phyloP scores from a whole-genome alignment of 1,140 invertebrate species.

The Philopotamus ludificatus region DNA sequence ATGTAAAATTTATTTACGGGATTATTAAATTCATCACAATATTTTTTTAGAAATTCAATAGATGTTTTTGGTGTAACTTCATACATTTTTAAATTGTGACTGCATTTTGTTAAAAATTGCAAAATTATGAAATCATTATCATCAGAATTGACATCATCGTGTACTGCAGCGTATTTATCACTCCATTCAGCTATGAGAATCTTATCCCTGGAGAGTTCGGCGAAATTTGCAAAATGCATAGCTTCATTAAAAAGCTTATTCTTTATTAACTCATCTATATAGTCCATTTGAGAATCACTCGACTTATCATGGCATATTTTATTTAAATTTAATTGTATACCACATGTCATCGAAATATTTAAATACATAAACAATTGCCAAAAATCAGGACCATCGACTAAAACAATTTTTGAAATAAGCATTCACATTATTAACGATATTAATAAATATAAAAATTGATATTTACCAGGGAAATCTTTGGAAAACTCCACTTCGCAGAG shows the following conservation, averaged over 20 bases:
- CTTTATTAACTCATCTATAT: slow-evolving; percentile 55
- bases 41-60: slow-evolving; percentile 57
- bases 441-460: slow-evolving; percentile 25
- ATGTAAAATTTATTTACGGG: slow-evolving; percentile 55
- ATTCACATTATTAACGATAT: slow-evolving; percentile 1
- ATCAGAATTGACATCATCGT: slow-evolving; percentile 44
- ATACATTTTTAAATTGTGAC: slow-evolving; percentile 57
- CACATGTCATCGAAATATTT: slow-evolving; percentile 34
- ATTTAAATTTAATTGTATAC: slow-evolving; percentile 25
- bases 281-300: slow-evolving; percentile 44
- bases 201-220: slow-evolving; percentile 52
- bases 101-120: slow-evolving; percentile 59
- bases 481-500: slow-evolving; percentile 55
- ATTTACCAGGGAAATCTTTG: slow-evolving; percentile 56
- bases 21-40: slow-evolving; percentile 53
- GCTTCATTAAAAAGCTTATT: slow-evolving; percentile 57
- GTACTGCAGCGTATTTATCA: slow-evolving; percentile 47
- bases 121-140: slow-evolving; percentile 48
- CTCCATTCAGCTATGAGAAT: slow-evolving; percentile 58
- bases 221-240: slow-evolving; percentile 57
- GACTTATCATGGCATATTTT: slow-evolving; percentile 27
- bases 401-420: slow-evolving; percentile 54
- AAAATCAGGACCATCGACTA: slow-evolving; percentile 29
- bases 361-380: slow-evolving; percentile 23
- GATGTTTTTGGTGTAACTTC: slow-evolving; percentile 55